Conservation (phyloP, 2,113 vertebrate genomes). For the Dasypus novemcinctus region DNA sequence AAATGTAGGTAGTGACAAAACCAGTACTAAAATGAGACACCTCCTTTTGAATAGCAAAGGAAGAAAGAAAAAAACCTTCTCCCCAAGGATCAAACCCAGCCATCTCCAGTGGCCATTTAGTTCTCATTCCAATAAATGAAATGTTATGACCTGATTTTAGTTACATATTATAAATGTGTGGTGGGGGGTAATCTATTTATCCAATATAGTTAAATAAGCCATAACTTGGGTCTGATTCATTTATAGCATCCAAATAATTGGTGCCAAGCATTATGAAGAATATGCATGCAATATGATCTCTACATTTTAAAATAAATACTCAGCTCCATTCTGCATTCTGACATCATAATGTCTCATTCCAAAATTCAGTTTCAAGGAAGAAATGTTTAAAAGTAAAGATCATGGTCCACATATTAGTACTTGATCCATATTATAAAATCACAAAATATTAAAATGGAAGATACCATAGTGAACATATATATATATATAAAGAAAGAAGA, state of each 20-base stretch:
- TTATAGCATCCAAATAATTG: neutral
- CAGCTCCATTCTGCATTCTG: neutral
- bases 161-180: constrained; percentile 22
- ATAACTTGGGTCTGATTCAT: constrained; percentile 17
- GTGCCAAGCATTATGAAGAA: neutral
- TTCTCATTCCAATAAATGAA: constrained; percentile 18
- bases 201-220: constrained; percentile 20
- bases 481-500: neutral
- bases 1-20: constrained; percentile 51
- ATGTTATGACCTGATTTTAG: constrained; percentile 6
- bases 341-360: constrained; percentile 19
- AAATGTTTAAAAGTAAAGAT: neutral
- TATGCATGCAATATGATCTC: neutral
- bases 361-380: neutral
- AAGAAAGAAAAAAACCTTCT: neutral
- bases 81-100: neutral
- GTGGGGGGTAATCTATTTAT: neutral
- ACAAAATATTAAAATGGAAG: constrained; percentile 29
- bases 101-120: constrained; percentile 24
- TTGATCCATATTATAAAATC: constrained; percentile 6
- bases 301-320: constrained; percentile 10
- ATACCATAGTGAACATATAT: neutral
- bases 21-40: neutral
- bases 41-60: too few relatives aligned
- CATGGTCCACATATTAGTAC: neutral